Evolutionary conservation across 2,888 invertebrate genomes (phyloP).

Genomic region (Sturmia bella): DNA sequence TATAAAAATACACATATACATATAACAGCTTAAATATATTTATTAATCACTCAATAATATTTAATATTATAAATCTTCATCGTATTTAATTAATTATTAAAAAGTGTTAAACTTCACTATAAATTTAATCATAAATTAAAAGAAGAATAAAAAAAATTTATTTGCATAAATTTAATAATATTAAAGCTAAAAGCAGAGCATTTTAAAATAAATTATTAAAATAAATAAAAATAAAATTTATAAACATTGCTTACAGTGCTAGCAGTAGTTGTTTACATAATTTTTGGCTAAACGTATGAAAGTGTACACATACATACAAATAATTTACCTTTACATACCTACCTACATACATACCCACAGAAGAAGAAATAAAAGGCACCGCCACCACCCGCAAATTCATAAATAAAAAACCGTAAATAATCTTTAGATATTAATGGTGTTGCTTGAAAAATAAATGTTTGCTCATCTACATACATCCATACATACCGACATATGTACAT

Average conservation of each 20-base stretch:
- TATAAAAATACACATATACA: slow-evolving; percentile 32
- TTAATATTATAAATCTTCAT: slow-evolving; percentile 62
- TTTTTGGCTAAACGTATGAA: slow-evolving; percentile 17
- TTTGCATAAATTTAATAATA: slow-evolving; percentile 27
- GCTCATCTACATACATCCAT: not conserved
- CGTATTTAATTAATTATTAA: slow-evolving; percentile 50
- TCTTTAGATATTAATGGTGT: not conserved
- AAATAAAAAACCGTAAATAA: not conserved
- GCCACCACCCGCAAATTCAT: too few relatives aligned
- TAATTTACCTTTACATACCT: not conserved
- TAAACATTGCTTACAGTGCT: slow-evolving; percentile 37
- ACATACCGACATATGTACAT: too few relatives aligned
- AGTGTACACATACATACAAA: slow-evolving; percentile 10
- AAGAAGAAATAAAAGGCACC: too few relatives aligned
- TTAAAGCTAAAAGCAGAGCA: slow-evolving; percentile 61
- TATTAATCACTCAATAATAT: slow-evolving; percentile 62
- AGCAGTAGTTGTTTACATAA: slow-evolving; percentile 29
- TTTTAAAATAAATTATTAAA: slow-evolving; percentile 50
- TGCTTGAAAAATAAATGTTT: not conserved
- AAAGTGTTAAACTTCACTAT: slow-evolving; percentile 50
- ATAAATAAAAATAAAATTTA: slow-evolving; percentile 3
- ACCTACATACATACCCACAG: too few relatives aligned
- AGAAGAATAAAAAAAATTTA: slow-evolving; percentile 31
- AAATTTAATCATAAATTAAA: slow-evolving; percentile 42
- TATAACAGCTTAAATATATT: slow-evolving; percentile 53